phyloP scores from a whole-genome alignment of 1,140 invertebrate species.

The Pseudobourletiella spinata region DNA sequence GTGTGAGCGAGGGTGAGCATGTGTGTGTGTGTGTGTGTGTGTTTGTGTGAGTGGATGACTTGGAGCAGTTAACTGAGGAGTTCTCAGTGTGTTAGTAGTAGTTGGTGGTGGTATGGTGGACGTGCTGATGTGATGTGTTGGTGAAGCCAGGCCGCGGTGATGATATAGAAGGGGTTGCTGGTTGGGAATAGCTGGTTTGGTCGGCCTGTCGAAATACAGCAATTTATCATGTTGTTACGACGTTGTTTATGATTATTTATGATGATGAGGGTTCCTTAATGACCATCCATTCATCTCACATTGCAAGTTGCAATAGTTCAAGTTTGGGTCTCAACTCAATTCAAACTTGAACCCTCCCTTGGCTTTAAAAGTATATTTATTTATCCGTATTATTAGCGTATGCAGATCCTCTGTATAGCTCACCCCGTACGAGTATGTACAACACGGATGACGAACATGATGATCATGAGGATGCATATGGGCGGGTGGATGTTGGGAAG shows the following conservation, averaged over 20 bases:
- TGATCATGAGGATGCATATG: too few species aligned
- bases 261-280: constrained; percentile 10
- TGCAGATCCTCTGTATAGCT: too few species aligned
- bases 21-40: too few species aligned
- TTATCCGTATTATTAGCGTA: too few species aligned
- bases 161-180: not conserved
- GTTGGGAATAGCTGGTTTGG: constrained; percentile 7
- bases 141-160: not conserved
- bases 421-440: too few species aligned
- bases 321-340: constrained; percentile 5
- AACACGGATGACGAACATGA: too few species aligned
- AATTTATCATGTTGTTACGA: constrained; percentile 17
- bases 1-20: too few species aligned
- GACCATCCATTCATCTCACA: constrained; percentile 8
- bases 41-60: too few species aligned
- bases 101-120: not conserved
- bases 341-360: not conserved
- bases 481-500: too few species aligned
- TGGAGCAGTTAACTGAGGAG: too few species aligned
- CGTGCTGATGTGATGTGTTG: not conserved
- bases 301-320: constrained; percentile 6
- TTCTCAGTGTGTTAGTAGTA: not conserved
- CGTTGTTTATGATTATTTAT: constrained; percentile 17
- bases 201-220: constrained; percentile 10
- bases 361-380: too few species aligned